Evolutionary conservation across 2,888 invertebrate species (phyloP).

Genomic region (Andrena haemorrhoa): DNA sequence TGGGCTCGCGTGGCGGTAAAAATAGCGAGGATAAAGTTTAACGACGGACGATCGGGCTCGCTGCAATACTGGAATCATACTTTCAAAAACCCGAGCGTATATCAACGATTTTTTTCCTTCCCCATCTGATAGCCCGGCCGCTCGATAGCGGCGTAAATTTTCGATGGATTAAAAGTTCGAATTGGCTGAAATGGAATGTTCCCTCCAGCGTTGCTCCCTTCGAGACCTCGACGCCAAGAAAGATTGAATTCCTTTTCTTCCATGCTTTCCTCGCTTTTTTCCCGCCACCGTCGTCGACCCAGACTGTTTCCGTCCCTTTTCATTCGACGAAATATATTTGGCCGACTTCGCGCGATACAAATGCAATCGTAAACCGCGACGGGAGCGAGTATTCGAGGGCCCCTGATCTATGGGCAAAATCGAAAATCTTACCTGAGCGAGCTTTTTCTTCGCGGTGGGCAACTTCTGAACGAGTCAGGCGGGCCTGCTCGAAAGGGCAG

Average conservation of each 20-base stretch:
- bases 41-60: constrained; percentile 11
- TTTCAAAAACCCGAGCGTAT: constrained; percentile 9
- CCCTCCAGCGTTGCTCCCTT: not conserved
- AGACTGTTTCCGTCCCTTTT: constrained; percentile 25
- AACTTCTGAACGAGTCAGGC: not conserved
- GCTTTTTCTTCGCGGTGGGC: constrained; percentile 5
- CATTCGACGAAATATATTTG: constrained; percentile 40
- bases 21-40: constrained; percentile 25
- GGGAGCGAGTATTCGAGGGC: not conserved
- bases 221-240: not conserved
- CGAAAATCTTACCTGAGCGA: constrained; percentile 39
- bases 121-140: not conserved
- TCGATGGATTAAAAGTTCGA: constrained; percentile 23
- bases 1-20: constrained; percentile 28
- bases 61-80: constrained; percentile 23
- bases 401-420: constrained; percentile 42
- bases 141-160: not conserved
- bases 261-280: not conserved
- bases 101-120: not conserved
- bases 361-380: constrained; percentile 41
- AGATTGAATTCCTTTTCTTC: constrained; percentile 29
- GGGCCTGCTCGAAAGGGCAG: not conserved
- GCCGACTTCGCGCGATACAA: constrained; percentile 35
- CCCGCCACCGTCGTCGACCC: not conserved
- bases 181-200: not conserved